Conservation (phyloP, 2,113 vertebrate species). For the Parotia lawesii region DNA sequence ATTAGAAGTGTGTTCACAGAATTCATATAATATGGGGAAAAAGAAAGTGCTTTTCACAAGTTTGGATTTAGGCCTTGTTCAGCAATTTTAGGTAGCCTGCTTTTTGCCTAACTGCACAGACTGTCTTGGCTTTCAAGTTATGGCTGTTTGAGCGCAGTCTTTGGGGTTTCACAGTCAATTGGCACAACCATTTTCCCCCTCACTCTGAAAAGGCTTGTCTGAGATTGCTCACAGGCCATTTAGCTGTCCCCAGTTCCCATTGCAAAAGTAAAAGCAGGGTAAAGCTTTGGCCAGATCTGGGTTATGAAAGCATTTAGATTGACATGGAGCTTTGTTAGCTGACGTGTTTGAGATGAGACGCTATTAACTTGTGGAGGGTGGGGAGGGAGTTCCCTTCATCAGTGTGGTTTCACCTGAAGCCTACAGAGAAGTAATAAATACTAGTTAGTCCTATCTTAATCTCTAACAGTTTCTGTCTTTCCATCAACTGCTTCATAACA, state of each 20-base stretch:
- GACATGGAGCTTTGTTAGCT: background rate
- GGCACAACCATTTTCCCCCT: background rate
- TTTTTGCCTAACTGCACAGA: background rate
- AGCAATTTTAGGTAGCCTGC: background rate
- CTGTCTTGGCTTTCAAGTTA: background rate
- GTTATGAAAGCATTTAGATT: background rate
- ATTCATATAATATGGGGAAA: background rate
- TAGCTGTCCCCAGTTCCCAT: background rate
- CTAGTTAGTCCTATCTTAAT: background rate
- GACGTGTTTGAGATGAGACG: background rate
- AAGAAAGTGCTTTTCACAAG: background rate
- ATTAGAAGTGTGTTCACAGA: background rate
- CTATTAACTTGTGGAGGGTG: background rate
- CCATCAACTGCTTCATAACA: background rate
- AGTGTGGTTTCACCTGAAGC: background rate
- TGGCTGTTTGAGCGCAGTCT: background rate
- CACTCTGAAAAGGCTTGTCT: background rate
- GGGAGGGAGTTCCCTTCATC: conserved; percentile 19
- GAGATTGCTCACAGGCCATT: background rate
- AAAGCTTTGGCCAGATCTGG: background rate
- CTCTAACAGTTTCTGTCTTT: background rate
- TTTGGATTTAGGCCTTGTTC: background rate
- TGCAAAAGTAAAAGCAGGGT: background rate
- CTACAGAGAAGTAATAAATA: background rate
- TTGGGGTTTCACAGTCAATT: background rate